Evolutionary conservation across 1,140 invertebrate species (phyloP).

Genomic region (Ceratina calcarata): DNA sequence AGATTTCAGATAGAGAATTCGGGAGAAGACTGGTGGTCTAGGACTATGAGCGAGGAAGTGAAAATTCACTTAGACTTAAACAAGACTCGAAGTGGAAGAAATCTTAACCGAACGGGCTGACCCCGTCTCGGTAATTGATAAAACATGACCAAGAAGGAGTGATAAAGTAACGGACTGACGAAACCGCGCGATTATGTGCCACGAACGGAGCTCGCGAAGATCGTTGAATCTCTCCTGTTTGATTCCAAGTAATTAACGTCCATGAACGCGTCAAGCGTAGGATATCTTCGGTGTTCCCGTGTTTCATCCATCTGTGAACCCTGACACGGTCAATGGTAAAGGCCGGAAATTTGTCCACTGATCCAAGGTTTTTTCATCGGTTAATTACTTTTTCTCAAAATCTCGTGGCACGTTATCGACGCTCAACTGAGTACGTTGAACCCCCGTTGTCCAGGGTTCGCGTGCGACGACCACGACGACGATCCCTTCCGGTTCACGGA

Average conservation of each 20-base stretch:
- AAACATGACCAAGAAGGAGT: slow-evolving; percentile 49
- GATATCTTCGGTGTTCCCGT: not conserved
- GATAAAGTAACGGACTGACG: slow-evolving; percentile 60
- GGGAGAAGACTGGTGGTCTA: not conserved
- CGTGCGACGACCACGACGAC: not conserved
- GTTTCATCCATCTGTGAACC: not conserved
- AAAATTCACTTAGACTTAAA: slow-evolving; percentile 8
- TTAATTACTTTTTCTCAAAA: not conserved
- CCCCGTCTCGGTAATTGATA: slow-evolving; percentile 11
- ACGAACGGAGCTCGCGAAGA: not conserved
- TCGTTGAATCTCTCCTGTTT: not conserved
- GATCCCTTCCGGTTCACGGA: not conserved
- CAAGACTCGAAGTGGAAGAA: slow-evolving; percentile 23
- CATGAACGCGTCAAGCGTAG: not conserved
- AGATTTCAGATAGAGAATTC: not conserved
- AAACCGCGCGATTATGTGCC: slow-evolving; percentile 33
- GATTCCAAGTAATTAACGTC: not conserved
- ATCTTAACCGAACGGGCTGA: not conserved
- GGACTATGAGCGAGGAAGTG: not conserved
- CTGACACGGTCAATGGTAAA: not conserved
- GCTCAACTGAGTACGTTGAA: slow-evolving; percentile 11
- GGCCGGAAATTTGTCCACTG: not conserved
- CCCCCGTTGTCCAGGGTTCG: not conserved
- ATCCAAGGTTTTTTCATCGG: not conserved
- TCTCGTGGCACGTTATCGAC: slow-evolving; percentile 21